Evolutionary conservation across 2,888 invertebrate genomes (phyloP).

Genomic region (Ganaspis brasiliensis): DNA sequence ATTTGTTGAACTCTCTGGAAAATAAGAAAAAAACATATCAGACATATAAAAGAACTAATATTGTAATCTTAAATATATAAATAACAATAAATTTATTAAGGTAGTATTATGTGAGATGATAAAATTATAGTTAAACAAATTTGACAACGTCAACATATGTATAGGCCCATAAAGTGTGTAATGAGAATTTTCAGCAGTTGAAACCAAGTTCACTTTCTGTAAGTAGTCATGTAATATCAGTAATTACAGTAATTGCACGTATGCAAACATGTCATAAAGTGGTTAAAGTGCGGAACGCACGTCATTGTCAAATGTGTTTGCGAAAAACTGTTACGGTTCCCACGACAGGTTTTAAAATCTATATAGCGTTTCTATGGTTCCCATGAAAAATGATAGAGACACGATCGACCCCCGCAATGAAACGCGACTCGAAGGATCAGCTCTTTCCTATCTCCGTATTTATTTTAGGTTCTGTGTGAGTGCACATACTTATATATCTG

Average conservation of each 20-base stretch:
- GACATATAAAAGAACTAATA: no score
- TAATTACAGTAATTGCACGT: conserved; percentile 19
- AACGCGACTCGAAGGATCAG: conserved; percentile 62
- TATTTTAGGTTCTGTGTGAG: conserved; percentile 52
- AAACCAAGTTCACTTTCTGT: background rate
- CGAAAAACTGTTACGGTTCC: conserved; percentile 35
- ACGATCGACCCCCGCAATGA: conserved; percentile 65
- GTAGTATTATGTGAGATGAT: no score
- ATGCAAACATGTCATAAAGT: background rate
- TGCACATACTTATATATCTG: conserved; percentile 30
- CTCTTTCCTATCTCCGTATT: conserved; percentile 65
- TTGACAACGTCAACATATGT: no score
- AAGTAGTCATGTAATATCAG: background rate
- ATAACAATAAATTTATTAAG: no score
- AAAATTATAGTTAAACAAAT: no score
- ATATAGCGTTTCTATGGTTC: conserved; percentile 63
- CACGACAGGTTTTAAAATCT: conserved; percentile 37
- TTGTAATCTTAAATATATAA: no score
- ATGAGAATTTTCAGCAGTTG: background rate
- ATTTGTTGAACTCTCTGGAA: no score
- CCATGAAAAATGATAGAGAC: conserved; percentile 69
- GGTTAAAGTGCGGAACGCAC: conserved; percentile 7
- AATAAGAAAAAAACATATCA: no score
- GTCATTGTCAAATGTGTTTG: conserved; percentile 18
- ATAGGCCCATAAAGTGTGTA: no score